Evolutionary conservation across 2,113 vertebrate genomes (phyloP), one percentile per base, ranked within the genome.

Genomic region (Onychostruthus taczanowskii): DNA sequence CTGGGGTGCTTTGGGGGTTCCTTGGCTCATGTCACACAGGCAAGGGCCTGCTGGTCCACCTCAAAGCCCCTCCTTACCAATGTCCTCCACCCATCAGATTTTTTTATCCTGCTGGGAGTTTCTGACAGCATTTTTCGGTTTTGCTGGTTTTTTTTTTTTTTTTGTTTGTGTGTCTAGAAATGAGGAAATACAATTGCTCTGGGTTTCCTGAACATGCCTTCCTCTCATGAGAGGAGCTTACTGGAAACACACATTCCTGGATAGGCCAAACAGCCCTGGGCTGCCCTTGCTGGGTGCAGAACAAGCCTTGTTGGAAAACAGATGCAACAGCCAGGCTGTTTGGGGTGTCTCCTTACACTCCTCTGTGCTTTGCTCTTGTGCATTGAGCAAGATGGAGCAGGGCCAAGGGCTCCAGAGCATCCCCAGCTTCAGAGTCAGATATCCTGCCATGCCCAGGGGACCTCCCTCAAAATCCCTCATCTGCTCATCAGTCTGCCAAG

Each of bases 221-320:
- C 24, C 21, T 83, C 89, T 83, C 82, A n/a, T 74, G 55, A 93
- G 70, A 64, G 55, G 8, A 73, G 50, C 35, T 96, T 95, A 95
- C 93, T 96, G 94, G 95, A 95, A 97, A 43, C 70, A 80, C 6
- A 0, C 9, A 11, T 94, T 94, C 92, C 90, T 95, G 94, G 68
- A 94, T 4, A 91, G 55, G 59, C 39, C 84, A 86, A 88, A 94
- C 59, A 94, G 84, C 93, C 90, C 59, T 59, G 72, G 90, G 91
- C 89, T 95, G 63, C 50, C 50, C 46, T 69, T 72, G 78, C 74
- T 95, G 84, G 72, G 31, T 90, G 75, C 75, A 66, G 37, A 80
- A 20, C 6, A 43, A 89, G 55, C 21, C 63, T 74, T 88, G 39
- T 4, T 66, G 82, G 64, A 86, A 94, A 88, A 90, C 85, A 88